Evolutionary conservation across 2,888 invertebrate species (phyloP), one percentile per base, ranked within the genome.

Genomic region (Archaeoteleia sp.): DNA sequence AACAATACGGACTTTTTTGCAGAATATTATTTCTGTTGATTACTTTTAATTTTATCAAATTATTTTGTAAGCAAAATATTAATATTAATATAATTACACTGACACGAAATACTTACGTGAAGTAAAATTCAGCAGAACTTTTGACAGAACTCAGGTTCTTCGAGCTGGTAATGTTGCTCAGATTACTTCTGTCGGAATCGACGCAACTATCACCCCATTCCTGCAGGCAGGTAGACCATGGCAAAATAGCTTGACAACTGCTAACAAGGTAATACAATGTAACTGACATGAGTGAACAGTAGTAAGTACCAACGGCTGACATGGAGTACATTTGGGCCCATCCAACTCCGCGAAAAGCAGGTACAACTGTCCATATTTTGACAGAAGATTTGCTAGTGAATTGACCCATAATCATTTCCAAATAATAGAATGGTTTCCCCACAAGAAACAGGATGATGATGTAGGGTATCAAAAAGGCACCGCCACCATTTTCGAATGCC

Each of bases 391-490:
- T 89, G 55, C 93, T 91, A 51, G 92, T 91, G 80, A 95, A 96
- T 83, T 96, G 96, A 5, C 95, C 96, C 9, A 95, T 82, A 3
- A 91, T 88, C 88, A 95, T 92, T 86, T 96, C 95, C 79, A 96
- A 86, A 81, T 93, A 95, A 83, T 95, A 95, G 86, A 95, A 90
- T 0, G 94, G 94, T 70, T 93, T 91, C 43, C 94, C 94, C 63
- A 92, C 89, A 46, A 92, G 78, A 15, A 90, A 85, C n/a, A 92
- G 83, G 0, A 91, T 88, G 23, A 91, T 87, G 9, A 92, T 78
- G 78, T 92, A 92, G 0, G 92, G 91, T 53, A 91, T 90, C 15
- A 91, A 83, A 74, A 91, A 91, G 0, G 91, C 91, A 2, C 91
- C 91, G 0, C 91, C 91, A 0, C 91, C 91, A 78, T 91, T 91